Conservation (phyloP, 2,797 vertebrate species). For the Meda fulgida region DNA sequence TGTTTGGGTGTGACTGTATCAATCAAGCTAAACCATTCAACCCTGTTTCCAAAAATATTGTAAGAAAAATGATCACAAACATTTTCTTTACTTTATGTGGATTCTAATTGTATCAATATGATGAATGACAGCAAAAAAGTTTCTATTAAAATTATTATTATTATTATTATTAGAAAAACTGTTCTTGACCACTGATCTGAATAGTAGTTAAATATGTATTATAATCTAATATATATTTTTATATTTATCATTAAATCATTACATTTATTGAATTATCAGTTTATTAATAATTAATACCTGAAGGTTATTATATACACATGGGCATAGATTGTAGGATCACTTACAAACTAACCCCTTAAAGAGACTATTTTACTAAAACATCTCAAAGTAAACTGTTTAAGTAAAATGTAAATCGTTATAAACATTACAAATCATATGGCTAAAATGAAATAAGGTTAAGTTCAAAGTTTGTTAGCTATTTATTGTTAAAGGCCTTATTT, state of each 20-base stretch:
- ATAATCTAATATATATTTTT: not conserved
- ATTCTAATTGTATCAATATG: not conserved
- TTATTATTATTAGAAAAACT: not conserved
- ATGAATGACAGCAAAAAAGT: not conserved
- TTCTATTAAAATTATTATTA: not conserved
- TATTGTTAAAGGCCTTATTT: not conserved
- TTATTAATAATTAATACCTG: not conserved
- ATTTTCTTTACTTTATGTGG: not conserved
- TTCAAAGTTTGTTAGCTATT: not conserved
- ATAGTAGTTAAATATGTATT: not conserved
- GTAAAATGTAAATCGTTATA: not conserved
- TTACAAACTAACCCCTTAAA: not conserved
- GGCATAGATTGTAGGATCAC: not conserved
- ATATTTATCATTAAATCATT: not conserved
- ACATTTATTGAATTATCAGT: not conserved
- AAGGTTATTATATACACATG: not conserved
- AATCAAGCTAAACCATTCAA: not conserved
- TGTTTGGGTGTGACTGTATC: not conserved
- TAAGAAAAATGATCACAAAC: not conserved
- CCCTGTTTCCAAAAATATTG: no score
- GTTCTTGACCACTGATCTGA: not conserved
- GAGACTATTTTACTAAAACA: not conserved
- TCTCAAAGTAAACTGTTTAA: not conserved
- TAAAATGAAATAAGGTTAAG: not conserved
- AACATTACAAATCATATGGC: not conserved